A percentile compares a stretch with the other conserved stretches of the same genome.
Conservation (phyloP, 2,888 invertebrate genomes). For the Diarsia mendica region DNA sequence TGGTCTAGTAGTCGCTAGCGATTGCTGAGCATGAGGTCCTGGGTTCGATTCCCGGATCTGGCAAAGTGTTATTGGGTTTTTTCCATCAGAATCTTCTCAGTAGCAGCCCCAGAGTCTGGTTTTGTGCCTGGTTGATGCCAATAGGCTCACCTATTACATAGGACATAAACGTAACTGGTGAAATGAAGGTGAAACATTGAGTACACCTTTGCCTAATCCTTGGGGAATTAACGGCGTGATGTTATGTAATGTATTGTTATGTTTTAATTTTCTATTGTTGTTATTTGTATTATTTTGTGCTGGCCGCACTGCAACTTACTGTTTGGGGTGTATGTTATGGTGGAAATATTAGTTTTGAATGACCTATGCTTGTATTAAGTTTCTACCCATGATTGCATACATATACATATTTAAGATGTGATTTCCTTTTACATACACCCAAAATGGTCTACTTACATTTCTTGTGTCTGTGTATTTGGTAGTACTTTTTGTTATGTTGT, state of each 20-base stretch:
- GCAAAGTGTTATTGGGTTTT: no score
- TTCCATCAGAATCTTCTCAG: no score
- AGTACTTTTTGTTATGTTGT: not conserved
- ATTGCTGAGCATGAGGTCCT: no score
- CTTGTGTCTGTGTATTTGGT: not conserved
- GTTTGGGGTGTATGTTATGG: not conserved
- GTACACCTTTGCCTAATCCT: no score
- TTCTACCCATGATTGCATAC: not conserved
- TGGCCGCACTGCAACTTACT: slow-evolving; percentile 10
- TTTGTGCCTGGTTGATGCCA: no score
- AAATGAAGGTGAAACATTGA: no score
- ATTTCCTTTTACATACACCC: not conserved
- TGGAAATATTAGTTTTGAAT: not conserved
- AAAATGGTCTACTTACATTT: not conserved
- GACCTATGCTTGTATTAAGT: not conserved
- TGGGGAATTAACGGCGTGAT: no score
- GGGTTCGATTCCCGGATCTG: no score
- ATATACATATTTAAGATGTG: not conserved
- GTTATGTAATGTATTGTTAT: not conserved
- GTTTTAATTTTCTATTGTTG: not conserved
- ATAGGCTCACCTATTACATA: no score
- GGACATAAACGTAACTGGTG: no score
- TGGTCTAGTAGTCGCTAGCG: no score
- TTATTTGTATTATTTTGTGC: slow-evolving; percentile 1
- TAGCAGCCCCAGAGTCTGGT: no score